Evolutionary conservation across 2,113 vertebrate genomes (phyloP).

Genomic region (human (Homo sapiens)): DNA sequence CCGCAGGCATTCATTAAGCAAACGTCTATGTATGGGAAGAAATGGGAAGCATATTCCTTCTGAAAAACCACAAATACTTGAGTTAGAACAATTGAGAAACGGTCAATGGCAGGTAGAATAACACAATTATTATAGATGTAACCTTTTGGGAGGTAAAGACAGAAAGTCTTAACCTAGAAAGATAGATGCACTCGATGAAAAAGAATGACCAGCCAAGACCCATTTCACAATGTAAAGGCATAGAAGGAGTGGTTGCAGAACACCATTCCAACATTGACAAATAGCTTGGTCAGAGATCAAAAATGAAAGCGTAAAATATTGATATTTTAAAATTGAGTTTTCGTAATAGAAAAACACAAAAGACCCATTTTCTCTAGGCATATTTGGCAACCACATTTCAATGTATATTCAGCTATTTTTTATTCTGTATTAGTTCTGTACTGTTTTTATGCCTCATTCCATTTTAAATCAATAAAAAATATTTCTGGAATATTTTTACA

Average conservation of each 20-base stretch:
- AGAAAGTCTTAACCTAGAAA: slow-evolving; percentile 49
- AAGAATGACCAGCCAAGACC: slow-evolving; percentile 51
- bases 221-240: slow-evolving; percentile 45
- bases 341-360: slow-evolving; percentile 50
- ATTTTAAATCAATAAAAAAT: slow-evolving; percentile 51
- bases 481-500: neutral
- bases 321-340: slow-evolving; percentile 75
- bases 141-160: slow-evolving; percentile 58
- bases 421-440: slow-evolving; percentile 56
- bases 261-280: slow-evolving; percentile 52
- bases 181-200: slow-evolving; percentile 67
- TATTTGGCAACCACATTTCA: slow-evolving; percentile 67
- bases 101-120: slow-evolving; percentile 76
- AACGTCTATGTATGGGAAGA: slow-evolving; percentile 75
- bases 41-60: slow-evolving; percentile 58
- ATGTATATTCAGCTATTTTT: slow-evolving; percentile 38
- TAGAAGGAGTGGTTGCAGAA: neutral
- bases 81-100: slow-evolving; percentile 80
- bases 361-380: neutral
- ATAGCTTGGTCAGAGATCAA: slow-evolving; percentile 76
- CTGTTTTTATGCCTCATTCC: neutral
- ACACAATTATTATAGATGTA: slow-evolving; percentile 72
- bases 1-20: slow-evolving; percentile 79
- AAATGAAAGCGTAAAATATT: slow-evolving; percentile 79
- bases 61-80: slow-evolving; percentile 81